These are phyloP conservation scores for Neocloeon triangulifer DNA, from an alignment of 1,140 invertebrate genomes.

Conservation along the genomic window DNA sequence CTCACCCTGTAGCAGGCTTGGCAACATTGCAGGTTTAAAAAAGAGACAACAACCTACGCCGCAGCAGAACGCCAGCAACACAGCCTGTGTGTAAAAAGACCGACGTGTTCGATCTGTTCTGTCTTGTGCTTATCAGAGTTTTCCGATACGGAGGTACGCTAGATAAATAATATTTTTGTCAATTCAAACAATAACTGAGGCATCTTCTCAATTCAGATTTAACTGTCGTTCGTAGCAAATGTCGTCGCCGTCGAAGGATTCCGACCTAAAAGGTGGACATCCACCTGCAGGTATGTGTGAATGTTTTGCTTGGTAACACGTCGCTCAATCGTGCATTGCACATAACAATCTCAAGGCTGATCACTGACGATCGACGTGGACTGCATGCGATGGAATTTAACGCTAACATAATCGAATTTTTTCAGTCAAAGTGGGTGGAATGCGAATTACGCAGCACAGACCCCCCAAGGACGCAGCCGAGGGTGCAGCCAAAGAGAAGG, in stretches of 20 bases:
- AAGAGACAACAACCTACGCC: too few relatives aligned
- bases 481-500: conserved; percentile 14
- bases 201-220: too few relatives aligned
- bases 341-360: background rate
- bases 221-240: conserved; percentile 16
- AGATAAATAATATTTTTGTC: too few relatives aligned
- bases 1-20: too few relatives aligned
- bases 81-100: too few relatives aligned
- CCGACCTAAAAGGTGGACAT: conserved; percentile 53
- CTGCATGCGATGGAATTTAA: background rate
- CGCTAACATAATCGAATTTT: too few relatives aligned
- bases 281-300: conserved; percentile 56
- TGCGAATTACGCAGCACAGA: conserved; percentile 79
- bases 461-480: conserved; percentile 24
- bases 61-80: too few relatives aligned
- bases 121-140: too few relatives aligned
- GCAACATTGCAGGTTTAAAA: too few relatives aligned
- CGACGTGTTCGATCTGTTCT: too few relatives aligned
- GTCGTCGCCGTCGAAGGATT: conserved; percentile 31
- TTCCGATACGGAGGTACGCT: too few relatives aligned
- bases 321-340: conserved; percentile 9
- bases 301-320: conserved; percentile 6
- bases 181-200: too few relatives aligned
- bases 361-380: background rate
- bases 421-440: conserved; percentile 73